Conservation (phyloP, 2,797 vertebrate genomes). For the Cryptoprocta ferox region DNA sequence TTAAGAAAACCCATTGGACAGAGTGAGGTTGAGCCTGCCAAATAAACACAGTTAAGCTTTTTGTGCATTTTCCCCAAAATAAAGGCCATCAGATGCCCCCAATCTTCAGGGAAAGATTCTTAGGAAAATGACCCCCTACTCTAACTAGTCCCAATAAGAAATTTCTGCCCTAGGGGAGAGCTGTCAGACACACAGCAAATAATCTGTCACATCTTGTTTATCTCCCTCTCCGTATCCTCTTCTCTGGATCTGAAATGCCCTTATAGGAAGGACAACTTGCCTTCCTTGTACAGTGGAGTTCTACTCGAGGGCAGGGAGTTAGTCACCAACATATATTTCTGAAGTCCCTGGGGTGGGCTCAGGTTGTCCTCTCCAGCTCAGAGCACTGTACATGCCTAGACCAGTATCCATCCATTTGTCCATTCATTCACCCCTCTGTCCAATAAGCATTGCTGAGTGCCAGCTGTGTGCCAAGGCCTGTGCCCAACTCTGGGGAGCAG, state of each 20-base stretch:
- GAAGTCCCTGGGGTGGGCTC: background rate
- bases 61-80: background rate
- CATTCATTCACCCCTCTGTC: background rate
- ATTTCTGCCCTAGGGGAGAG: background rate
- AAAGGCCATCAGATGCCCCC: background rate
- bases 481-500: background rate
- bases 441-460: background rate
- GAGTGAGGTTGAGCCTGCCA: background rate
- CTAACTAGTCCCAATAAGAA: background rate
- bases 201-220: background rate
- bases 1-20: background rate
- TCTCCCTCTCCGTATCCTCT: background rate
- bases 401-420: background rate
- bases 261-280: background rate
- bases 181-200: background rate
- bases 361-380: background rate
- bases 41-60: background rate
- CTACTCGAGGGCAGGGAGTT: background rate
- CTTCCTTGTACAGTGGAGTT: background rate
- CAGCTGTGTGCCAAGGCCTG: background rate
- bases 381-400: accelerated
- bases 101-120: background rate
- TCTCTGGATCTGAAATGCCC: background rate
- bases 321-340: background rate
- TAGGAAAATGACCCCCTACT: background rate